Evolutionary conservation across 2,797 vertebrate genomes (phyloP), one percentile per base, ranked within the genome.

Genomic region (Stomatorhinus walkeri): DNA sequence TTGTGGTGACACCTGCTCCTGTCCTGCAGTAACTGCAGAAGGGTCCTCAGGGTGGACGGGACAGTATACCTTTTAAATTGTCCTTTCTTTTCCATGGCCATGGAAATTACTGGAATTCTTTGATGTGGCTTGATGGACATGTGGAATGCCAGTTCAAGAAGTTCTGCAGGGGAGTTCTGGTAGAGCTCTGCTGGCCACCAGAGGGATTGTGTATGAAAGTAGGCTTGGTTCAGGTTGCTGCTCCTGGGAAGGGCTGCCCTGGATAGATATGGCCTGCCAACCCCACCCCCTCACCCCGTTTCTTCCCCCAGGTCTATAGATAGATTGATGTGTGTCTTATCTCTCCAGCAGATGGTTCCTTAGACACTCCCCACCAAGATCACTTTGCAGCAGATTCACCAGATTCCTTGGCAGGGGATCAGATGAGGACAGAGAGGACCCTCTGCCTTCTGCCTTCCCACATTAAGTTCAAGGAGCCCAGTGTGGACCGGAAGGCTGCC

Each of bases 301-400:
- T 61, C 16, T 89, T 85, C 92, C 91, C 85, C 89, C 40, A 7
- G 85, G 48, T 92, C 93, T 93, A 91, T 93, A 94, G 93, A 94
- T 94, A 95, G 93, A 89, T 88, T 89, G 91, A 90, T 91, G 91
- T 43, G 91, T n/a, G 61, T 93, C 88, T 92, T 93, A 92, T 85
- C 91, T 93, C 93, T 92, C 91, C 92, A 94, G 93, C 91, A 92
- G 91, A 93, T 93, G 94, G 89, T 89, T 89, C 24, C 89, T 91
- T 91, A 92, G 92, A 72, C 95, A 91, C 94, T 91, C 89, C 5
- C 90, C 89, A 5, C 90, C 90, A 72, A 87, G 91, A 94, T 96
- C 93, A 92, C 61, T 94, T 95, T 94, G 91, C 91, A 91, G 89
- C 90, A 91, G 90, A 92, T 92, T 91, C 91, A 76, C 90, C 89